Evolutionary conservation across 2,888 invertebrate genomes (phyloP).

Genomic region (Xiphydria camelus): DNA sequence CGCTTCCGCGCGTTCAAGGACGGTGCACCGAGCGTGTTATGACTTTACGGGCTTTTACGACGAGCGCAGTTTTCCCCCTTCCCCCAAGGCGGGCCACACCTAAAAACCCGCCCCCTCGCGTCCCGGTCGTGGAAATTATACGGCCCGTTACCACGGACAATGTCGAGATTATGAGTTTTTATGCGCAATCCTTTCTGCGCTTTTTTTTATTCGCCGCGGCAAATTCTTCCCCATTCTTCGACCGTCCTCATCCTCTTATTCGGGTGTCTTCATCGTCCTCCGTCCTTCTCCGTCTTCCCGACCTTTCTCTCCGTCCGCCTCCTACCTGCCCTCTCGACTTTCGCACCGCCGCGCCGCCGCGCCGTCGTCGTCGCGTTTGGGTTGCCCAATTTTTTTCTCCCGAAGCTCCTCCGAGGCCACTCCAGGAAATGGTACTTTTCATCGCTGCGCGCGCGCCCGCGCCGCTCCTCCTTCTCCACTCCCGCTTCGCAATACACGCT

Average conservation of each 20-base stretch:
- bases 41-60: conserved; percentile 45
- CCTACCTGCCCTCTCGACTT: background rate
- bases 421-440: background rate
- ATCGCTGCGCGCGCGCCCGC: background rate
- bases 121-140: conserved; percentile 37
- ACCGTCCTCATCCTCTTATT: conserved; percentile 2
- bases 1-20: too few species aligned
- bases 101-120: too few species aligned
- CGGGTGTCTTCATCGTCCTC: background rate
- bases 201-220: background rate
- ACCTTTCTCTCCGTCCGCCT: background rate
- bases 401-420: background rate
- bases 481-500: too few species aligned
- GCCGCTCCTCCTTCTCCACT: conserved; percentile 10
- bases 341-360: background rate
- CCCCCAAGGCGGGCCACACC: too few species aligned
- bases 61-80: conserved; percentile 28
- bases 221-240: background rate
- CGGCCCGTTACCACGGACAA: conserved; percentile 29
- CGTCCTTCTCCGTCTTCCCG: background rate
- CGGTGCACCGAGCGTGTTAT: too few species aligned
- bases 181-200: conserved; percentile 19
- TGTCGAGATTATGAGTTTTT: conserved; percentile 35
- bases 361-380: background rate
- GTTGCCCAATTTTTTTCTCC: conserved; percentile 6